These are phyloP conservation scores for Heteromurus nitidus DNA, from an alignment of 2,888 invertebrate genomes.

Conservation along the genomic window DNA sequence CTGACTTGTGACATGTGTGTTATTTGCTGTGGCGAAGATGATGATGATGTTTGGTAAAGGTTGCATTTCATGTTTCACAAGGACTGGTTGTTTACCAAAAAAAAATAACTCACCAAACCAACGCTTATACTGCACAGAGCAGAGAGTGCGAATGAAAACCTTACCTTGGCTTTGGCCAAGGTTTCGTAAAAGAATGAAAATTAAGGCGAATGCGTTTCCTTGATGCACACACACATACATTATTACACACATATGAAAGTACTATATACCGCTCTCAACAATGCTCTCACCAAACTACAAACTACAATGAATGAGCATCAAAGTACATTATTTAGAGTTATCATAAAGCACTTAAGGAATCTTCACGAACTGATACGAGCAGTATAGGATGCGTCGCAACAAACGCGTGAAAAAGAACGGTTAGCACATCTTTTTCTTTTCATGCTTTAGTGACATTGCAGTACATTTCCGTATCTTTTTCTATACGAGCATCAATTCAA, in stretches of 20 bases:
- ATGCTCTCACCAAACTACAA: too few species aligned
- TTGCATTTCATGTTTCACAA: constrained; percentile 33
- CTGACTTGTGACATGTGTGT: too few species aligned
- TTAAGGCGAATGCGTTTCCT: constrained; percentile 52
- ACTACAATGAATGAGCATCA: too few species aligned
- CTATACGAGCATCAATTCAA: too few species aligned
- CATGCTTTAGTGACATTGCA: constrained; percentile 34
- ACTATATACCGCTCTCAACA: too few species aligned
- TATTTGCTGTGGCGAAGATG: too few species aligned
- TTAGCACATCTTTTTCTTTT: background rate
- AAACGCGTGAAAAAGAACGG: too few species aligned
- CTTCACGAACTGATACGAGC: too few species aligned
- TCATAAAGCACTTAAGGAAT: too few species aligned
- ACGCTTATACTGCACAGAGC: background rate
- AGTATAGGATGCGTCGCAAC: too few species aligned
- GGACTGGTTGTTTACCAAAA: constrained; percentile 46
- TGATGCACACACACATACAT: constrained; percentile 20
- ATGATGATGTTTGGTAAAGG: too few species aligned
- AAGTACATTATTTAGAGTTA: too few species aligned
- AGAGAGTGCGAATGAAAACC: constrained; percentile 21
- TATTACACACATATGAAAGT: background rate
- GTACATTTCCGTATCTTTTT: constrained; percentile 38
- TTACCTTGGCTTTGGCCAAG: constrained; percentile 58
- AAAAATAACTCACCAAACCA: background rate
- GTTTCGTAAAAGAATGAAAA: constrained; percentile 43